phyloP scores from a whole-genome alignment of 2,888 invertebrate species.

The Mythimna lalbum region DNA sequence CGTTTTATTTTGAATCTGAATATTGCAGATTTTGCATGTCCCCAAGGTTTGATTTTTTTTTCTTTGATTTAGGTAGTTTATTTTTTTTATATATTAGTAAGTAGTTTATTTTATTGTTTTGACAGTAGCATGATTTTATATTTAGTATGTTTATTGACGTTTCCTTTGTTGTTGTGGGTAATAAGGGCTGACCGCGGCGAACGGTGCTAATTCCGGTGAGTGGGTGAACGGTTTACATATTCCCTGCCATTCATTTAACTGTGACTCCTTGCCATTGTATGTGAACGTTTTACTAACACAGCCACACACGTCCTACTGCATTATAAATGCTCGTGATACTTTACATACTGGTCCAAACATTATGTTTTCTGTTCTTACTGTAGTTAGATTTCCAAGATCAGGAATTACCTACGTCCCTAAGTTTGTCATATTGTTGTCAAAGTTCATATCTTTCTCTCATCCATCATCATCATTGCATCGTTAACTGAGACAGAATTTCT shows the following conservation, averaged over 20 bases:
- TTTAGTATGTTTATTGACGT: conserved; percentile 74
- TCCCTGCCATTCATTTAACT: conserved; percentile 72
- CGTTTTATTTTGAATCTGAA: conserved; percentile 58
- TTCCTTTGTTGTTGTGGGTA: conserved; percentile 85
- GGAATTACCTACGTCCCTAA: neutral
- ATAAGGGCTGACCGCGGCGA: conserved; percentile 83
- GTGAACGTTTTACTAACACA: conserved; percentile 73
- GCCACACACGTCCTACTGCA: conserved; percentile 48
- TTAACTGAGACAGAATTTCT: conserved; percentile 6
- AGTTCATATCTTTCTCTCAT: conserved; percentile 28
- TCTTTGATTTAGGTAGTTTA: conserved; percentile 32
- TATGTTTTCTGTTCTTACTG: conserved; percentile 4
- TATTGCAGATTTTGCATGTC: conserved; percentile 62
- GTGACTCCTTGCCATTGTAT: conserved; percentile 68
- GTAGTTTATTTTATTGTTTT: conserved; percentile 45
- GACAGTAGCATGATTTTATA: conserved; percentile 68
- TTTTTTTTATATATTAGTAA: conserved; percentile 26
- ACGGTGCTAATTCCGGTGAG: conserved; percentile 85
- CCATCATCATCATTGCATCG: conserved; percentile 15
- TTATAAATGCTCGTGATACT: conserved; percentile 44
- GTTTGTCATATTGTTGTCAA: conserved; percentile 2
- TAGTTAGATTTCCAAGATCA: neutral
- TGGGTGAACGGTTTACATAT: conserved; percentile 81
- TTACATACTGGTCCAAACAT: conserved; percentile 21
- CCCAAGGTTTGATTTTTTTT: conserved; percentile 50